A percentile compares a stretch with the other conserved stretches of the same genome.
Conservation (phyloP, 1,140 invertebrate species). For the Nymphalis io region DNA sequence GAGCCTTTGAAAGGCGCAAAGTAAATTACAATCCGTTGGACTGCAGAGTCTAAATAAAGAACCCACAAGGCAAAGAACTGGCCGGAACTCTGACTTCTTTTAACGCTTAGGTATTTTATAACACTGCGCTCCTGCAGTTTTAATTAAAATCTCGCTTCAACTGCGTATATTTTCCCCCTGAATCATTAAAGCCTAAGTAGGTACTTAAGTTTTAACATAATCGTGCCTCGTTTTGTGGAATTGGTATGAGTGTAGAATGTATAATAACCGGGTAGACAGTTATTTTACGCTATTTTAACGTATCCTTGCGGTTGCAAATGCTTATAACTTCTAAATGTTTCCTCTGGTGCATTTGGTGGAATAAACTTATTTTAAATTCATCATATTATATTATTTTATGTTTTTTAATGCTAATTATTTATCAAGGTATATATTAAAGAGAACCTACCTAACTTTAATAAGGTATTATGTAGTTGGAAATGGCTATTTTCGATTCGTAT, state of each 20-base stretch:
- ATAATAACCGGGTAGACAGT: slow-evolving; percentile 22
- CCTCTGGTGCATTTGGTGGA: not conserved
- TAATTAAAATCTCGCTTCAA: slow-evolving; percentile 38
- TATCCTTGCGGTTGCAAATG: not conserved
- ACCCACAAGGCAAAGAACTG: slow-evolving; percentile 38
- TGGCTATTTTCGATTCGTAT: no score
- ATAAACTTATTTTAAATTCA: not conserved
- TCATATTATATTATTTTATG: not conserved
- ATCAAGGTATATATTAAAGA: no score
- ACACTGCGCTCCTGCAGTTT: slow-evolving; percentile 25
- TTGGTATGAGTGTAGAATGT: slow-evolving; percentile 29
- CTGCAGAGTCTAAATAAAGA: slow-evolving; percentile 21
- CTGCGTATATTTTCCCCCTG: slow-evolving; percentile 48
- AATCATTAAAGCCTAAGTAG: slow-evolving; percentile 47
- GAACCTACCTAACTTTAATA: no score
- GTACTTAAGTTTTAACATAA: slow-evolving; percentile 40
- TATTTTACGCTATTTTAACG: slow-evolving; percentile 23
- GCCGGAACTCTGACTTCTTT: slow-evolving; percentile 36
- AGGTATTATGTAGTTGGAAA: no score
- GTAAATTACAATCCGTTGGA: slow-evolving; percentile 47
- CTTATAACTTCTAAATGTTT: slow-evolving; percentile 1
- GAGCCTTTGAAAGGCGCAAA: slow-evolving; percentile 33
- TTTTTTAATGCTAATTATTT: no score
- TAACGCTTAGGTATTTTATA: slow-evolving; percentile 34
- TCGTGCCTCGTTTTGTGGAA: slow-evolving; percentile 34